Percentiles rank a stretch among this genome's conserved stretches.
phyloP scores from a whole-genome alignment of 2,888 invertebrate species.

The Anorthoa munda region DNA sequence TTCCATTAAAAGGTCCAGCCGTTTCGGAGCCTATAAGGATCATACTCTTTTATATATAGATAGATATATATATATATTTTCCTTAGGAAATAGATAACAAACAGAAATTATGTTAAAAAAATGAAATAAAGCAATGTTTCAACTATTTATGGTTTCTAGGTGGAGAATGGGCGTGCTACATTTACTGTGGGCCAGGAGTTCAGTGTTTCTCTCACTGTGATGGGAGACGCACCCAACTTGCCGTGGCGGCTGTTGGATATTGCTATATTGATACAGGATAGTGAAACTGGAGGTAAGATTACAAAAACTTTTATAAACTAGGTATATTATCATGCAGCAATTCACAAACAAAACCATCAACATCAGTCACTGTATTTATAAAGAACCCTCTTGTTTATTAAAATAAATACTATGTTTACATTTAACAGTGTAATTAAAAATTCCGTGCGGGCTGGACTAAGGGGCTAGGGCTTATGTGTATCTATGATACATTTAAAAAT shows the following conservation, averaged over 20 bases:
- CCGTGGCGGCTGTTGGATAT: slow-evolving; percentile 99
- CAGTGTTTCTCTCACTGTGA: slow-evolving; percentile 98
- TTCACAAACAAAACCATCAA: not conserved
- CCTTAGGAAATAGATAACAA: no score
- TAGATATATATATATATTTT: no score
- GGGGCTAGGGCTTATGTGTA: not conserved
- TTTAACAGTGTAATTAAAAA: no score
- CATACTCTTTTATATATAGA: no score
- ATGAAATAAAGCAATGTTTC: not conserved
- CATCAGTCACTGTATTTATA: not conserved
- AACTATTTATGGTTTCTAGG: slow-evolving; percentile 85
- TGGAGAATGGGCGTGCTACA: slow-evolving; percentile 98
- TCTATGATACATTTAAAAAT: not conserved
- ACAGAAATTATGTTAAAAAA: not conserved
- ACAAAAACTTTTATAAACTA: not conserved
- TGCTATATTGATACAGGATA: slow-evolving; percentile 98
- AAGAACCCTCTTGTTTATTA: not conserved
- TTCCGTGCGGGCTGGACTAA: no score
- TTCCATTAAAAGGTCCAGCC: no score
- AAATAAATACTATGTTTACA: no score
- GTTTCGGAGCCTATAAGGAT: no score
- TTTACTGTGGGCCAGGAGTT: slow-evolving; percentile 99
- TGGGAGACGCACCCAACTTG: slow-evolving; percentile 98
- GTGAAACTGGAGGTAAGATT: slow-evolving; percentile 96
- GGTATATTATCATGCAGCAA: not conserved